Evolutionary conservation across 2,113 vertebrate species (phyloP), one percentile per base, ranked within the genome.

Genomic region (Paedocypris sp.): DNA sequence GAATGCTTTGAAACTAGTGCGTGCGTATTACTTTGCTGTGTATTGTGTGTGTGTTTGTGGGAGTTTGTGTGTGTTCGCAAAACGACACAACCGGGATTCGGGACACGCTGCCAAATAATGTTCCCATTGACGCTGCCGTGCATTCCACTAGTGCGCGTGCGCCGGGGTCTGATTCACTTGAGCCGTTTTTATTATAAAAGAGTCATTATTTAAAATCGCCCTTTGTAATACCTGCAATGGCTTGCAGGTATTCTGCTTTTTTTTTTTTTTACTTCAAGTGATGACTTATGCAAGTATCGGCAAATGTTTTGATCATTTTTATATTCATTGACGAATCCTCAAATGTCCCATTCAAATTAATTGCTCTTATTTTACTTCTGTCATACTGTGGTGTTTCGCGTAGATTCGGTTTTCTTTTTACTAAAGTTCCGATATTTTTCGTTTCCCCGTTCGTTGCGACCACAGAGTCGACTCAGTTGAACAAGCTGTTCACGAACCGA

Each of bases 71-170:
- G 43, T 49, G 62, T 75, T 71, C 75, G 74, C 74, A n/a, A 72
- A 76, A 68, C 74, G 77, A 74, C 75, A 81, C 77, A 79, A 75
- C 74, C 78, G 78, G 82, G 78, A 80, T 67, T 69, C 48, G n/a
- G 25, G 38, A 57, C 53, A 57, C 18, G 12, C 38, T 84, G 84
- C 82, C 72, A 82, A 75, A 86, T 84, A 76, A 73, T 73, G 84
- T 77, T 65, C 80, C 46, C 53, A 36, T 74, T 53, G 72, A 74
- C 59, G 60, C 15, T 4, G 26, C 32, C 42, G 7, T 31, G 4
- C 6, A 26, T n/a, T 10, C 15, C 15, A 31, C 23, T 31, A n/a
- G 3, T 31, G 53, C 53, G 53, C 53, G 43, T 32, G 53, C 53
- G 53, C 36, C n/a, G n/a, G 6, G 1, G 5, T 1, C 11, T 19